phyloP scores from a whole-genome alignment of 2,888 invertebrate species.

The Megaustenia siamemsis region DNA sequence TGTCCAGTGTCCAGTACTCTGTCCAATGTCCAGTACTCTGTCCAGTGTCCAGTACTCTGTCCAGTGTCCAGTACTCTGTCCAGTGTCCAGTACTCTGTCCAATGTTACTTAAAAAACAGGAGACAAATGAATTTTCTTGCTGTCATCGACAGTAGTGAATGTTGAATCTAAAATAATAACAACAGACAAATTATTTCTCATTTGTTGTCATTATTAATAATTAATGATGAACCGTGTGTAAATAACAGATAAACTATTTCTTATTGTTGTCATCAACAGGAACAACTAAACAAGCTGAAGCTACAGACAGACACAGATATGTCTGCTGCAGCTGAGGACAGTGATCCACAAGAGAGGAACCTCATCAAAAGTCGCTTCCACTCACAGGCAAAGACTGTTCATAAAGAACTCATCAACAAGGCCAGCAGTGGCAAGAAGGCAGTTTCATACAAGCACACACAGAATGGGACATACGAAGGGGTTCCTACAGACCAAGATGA shows the following conservation, averaged over 20 bases:
- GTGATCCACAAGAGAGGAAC: slow-evolving; percentile 59
- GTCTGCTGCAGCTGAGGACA: slow-evolving; percentile 56
- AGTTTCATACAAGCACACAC: slow-evolving; percentile 46
- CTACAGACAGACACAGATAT: slow-evolving; percentile 47
- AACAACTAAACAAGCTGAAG: slow-evolving; percentile 56
- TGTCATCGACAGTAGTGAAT: too few species aligned
- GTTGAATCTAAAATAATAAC: too few species aligned
- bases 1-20: too few species aligned
- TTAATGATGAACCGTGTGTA: neutral
- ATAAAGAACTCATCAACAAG: slow-evolving; percentile 61
- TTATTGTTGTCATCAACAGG: slow-evolving; percentile 48
- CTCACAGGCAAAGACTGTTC: slow-evolving; percentile 60
- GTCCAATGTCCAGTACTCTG: too few species aligned
- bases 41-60: too few species aligned
- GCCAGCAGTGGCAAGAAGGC: slow-evolving; percentile 44
- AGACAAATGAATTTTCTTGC: too few species aligned
- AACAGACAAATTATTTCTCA: too few species aligned
- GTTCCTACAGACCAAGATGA: slow-evolving; percentile 56
- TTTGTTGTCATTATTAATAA: too few species aligned
- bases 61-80: too few species aligned
- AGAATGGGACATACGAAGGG: slow-evolving; percentile 52
- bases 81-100: too few species aligned
- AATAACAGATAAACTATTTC: neutral
- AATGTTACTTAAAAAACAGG: too few species aligned
- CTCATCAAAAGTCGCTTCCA: slow-evolving; percentile 61